Evolutionary conservation across 2,888 invertebrate species (phyloP), one percentile per base, ranked within the genome.

Genomic region (Cerceris rybyensis): DNA sequence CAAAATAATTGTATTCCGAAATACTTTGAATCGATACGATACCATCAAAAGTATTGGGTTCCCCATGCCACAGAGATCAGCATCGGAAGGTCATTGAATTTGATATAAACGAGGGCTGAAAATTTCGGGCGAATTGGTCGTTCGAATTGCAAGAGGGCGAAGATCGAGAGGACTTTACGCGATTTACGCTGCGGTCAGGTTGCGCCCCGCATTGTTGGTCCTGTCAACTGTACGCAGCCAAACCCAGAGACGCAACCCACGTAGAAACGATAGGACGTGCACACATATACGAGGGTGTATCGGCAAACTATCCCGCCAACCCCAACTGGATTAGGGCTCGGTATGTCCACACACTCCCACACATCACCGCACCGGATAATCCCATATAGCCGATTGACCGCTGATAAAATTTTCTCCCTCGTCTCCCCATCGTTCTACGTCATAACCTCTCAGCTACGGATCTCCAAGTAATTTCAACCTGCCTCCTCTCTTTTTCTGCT

Each of bases 301-400:
- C 80, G 82, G 77, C 79, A 80, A 85, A 88, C 87, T 86, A 86
- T 85, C 76, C 82, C 58, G 80, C 79, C 82, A 80, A 83, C 83
- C 84, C 83, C 87, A 87, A 89, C 87, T 87, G 85, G 89, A 90
- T 90, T 90, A 89, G 83, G 81, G 71, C 80, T 76, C 80, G 78
- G 72, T 73, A 76, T 83, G 82, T 80, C 78, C 83, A 84, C 82
- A 84, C 72, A 80, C 81, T 69, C 66, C 50, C 49, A 75, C 72
- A 60, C 84, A 67, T 80, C 66, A 50, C 68, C 81, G 74, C 85
- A 64, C 75, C 11, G 69, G 78, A 87, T 88, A 87, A 88, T 87
- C 88, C 86, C 73, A 83, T 84, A 85, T 82, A 85, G 80, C 80
- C 88, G 82, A 89, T 89, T 83, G 88, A 88, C 86, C 83, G 74